These are phyloP conservation scores for Torymus texanus DNA, from an alignment of 2,888 invertebrate genomes.

Conservation along the genomic window DNA sequence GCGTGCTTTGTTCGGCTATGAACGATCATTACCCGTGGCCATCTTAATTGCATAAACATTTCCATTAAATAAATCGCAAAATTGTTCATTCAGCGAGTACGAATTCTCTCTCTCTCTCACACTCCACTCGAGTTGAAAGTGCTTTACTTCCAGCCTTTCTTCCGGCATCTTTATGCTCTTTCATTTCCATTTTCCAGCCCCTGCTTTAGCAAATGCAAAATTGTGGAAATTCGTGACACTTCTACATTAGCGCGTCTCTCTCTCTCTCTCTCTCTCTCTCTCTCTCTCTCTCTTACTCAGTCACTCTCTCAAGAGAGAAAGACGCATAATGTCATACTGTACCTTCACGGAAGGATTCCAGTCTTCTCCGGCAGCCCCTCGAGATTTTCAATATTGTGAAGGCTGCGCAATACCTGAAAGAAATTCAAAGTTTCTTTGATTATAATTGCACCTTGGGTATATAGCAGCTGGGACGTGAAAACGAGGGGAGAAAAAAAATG, in stretches of 20 bases:
- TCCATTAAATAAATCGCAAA: neutral
- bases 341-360: constrained; percentile 55
- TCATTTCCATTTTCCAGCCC: constrained; percentile 18
- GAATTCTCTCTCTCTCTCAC: neutral
- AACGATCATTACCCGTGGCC: neutral
- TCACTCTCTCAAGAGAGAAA: neutral
- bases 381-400: constrained; percentile 56
- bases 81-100: neutral
- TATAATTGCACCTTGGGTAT: too few relatives aligned
- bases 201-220: constrained; percentile 12
- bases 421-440: neutral
- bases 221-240: constrained; percentile 41
- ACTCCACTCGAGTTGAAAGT: neutral
- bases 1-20: neutral
- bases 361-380: constrained; percentile 50
- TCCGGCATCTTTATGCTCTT: constrained; percentile 21
- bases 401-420: constrained; percentile 52
- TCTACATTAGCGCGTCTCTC: constrained; percentile 2
- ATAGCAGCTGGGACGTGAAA: too few relatives aligned
- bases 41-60: constrained; percentile 3
- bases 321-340: neutral
- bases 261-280: too few relatives aligned
- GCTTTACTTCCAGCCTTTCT: constrained; percentile 1
- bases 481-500: too few relatives aligned
- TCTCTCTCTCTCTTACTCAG: too few relatives aligned